Base-by-base conservation (phyloP, 2,888 invertebrate genomes). In the Scaptomyza reducta region DNA sequence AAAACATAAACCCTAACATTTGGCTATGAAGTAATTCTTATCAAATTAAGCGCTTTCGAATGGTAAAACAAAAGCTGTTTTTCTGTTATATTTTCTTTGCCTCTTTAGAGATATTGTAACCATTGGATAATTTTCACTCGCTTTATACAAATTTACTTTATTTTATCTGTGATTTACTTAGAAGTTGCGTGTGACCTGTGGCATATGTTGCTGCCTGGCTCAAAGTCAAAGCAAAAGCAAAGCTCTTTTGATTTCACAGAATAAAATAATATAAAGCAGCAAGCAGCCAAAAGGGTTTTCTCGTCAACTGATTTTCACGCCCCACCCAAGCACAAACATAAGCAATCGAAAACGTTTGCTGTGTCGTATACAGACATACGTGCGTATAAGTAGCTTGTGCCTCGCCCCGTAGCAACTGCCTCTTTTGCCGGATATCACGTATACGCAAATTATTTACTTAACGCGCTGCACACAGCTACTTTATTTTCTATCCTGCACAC, bases 381-480 rank as follows among this genome's bases (percentile, higher is more conserved):
- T 25, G 16, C 42, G 7, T 29, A 45, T 55, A 57, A 47, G 74
- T 16, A 57, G 70, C 75, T 63, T 74, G 56, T 49, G 55, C 51
- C 58, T 49, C 33, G 77, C 50, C 56, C 53, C 63, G 42, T 75
- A 18, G 54, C 72, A 60, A 57, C 54, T 27, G 76, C n/a, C 49
- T 40, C 41, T 25, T 33, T 31, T 33, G 13, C 9, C 3, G 27
- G 6, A 1, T 31, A 63, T 46, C 10, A 54, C 27, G 61, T 54
- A 62, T 61, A 64, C 61, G 56, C 49, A 78, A 76, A 78, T 63
- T 63, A 62, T 69, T 69, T 67, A 54, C 62, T 63, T 77, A 63
- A 27, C 50, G 54, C 62, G 54, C 55, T 63, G 40, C 55, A 58
- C 31, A 56, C 33, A 47, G 7, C 22, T 9, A 31, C 31, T 31